These are phyloP conservation scores for Lagria hirta DNA, from an alignment of 2,888 invertebrate genomes.

Conservation along the genomic window DNA sequence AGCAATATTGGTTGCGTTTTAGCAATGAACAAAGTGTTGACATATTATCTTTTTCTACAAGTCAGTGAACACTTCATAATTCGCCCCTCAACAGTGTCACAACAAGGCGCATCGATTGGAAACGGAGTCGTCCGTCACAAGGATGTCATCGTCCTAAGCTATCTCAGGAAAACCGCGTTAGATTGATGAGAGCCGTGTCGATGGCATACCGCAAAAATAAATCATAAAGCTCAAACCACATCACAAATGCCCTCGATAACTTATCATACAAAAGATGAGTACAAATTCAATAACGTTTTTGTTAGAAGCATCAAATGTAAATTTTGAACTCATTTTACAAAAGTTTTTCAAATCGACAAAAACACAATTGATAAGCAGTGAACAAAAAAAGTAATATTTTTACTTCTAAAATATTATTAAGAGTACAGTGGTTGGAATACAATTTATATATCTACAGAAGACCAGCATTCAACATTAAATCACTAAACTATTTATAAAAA, in stretches of 20 bases:
- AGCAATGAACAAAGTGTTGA: constrained; percentile 24
- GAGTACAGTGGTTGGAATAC: too few species aligned
- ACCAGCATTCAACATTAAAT: too few species aligned
- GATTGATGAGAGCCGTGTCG: constrained; percentile 49
- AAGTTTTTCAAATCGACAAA: too few species aligned
- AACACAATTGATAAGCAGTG: too few species aligned
- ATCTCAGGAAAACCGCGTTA: constrained; percentile 44
- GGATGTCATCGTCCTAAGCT: constrained; percentile 43
- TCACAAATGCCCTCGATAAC: constrained; percentile 10
- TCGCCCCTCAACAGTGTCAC: constrained; percentile 40
- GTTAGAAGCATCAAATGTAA: too few species aligned
- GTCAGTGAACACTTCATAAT: constrained; percentile 34
- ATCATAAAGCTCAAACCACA: constrained; percentile 37
- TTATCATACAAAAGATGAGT: constrained; percentile 18
- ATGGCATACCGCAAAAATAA: constrained; percentile 47
- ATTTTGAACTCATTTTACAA: too few species aligned
- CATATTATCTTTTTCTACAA: constrained; percentile 33
- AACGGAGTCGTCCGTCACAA: constrained; percentile 46
- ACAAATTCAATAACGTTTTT: constrained; percentile 14
- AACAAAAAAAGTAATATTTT: too few species aligned
- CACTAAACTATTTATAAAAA: too few species aligned
- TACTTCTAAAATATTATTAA: too few species aligned
- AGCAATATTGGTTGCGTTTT: too few species aligned
- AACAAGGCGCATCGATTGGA: constrained; percentile 44
- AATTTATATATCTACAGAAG: too few species aligned